phyloP scores from a whole-genome alignment of 2,113 vertebrate genomes.

The Ceratotherium simum region DNA sequence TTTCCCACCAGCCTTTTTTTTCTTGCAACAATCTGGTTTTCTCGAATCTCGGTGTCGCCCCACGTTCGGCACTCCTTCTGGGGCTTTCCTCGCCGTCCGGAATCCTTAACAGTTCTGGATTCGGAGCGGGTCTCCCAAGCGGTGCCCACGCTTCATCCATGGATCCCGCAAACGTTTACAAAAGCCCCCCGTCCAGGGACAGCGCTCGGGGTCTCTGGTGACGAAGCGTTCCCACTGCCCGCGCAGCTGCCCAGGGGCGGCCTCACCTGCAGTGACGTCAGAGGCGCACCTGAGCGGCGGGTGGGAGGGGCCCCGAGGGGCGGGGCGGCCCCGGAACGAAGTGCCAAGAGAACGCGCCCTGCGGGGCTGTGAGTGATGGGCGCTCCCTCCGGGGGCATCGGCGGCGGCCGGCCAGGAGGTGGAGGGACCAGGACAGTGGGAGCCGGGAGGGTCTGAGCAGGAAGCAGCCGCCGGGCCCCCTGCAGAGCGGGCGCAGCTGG shows the following conservation, averaged over 20 bases:
- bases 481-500: too few species aligned
- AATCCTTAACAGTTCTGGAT: background rate
- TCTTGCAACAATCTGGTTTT: background rate
- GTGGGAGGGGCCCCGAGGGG: background rate
- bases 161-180: background rate
- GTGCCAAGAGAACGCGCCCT: too few species aligned
- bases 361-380: too few species aligned
- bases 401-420: too few species aligned
- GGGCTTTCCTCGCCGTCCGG: background rate
- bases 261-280: background rate
- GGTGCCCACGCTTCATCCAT: background rate
- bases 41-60: background rate
- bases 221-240: too few species aligned
- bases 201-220: background rate
- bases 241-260: background rate
- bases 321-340: background rate
- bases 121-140: background rate
- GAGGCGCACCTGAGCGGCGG: background rate
- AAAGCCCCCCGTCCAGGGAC: background rate
- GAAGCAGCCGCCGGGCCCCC: too few species aligned
- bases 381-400: too few species aligned
- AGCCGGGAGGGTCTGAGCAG: background rate
- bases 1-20: too few species aligned
- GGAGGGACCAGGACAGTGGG: too few species aligned
- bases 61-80: background rate